Conservation (phyloP, 1,140 invertebrate genomes). For the Penaeus chinensis region DNA sequence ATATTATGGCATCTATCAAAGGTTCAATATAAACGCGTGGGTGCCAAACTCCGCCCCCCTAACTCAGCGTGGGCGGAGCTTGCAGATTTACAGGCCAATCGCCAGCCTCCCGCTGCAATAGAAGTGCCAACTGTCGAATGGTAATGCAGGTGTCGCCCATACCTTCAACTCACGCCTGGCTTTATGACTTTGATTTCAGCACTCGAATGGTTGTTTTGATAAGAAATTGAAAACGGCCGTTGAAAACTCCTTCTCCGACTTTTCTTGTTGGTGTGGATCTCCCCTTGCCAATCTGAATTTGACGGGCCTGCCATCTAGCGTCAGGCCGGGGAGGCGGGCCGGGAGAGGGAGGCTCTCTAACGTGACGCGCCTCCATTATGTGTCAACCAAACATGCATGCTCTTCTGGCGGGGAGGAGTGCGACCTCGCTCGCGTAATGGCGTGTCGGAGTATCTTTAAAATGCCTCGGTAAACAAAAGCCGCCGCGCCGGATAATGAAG, state of each 20-base stretch:
- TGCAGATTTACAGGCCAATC: conserved; percentile 29
- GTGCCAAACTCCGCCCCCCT: conserved; percentile 43
- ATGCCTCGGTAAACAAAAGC: no score
- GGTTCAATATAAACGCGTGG: conserved; percentile 56
- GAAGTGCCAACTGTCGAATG: conserved; percentile 50
- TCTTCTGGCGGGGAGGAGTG: no score
- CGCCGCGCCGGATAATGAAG: no score
- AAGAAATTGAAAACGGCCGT: conserved; percentile 51
- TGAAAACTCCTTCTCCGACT: conserved; percentile 33
- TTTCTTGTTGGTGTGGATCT: conserved; percentile 19
- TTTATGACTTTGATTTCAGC: conserved; percentile 57
- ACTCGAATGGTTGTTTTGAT: conserved; percentile 51
- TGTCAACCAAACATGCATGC: no score
- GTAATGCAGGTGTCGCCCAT: conserved; percentile 46
- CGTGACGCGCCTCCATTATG: no score
- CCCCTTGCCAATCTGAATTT: background rate
- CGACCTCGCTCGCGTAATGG: no score
- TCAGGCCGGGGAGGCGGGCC: background rate
- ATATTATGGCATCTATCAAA: conserved; percentile 54
- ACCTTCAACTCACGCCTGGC: conserved; percentile 36
- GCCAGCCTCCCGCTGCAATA: background rate
- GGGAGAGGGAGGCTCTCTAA: no score
- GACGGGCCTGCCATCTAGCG: conserved; percentile 51
- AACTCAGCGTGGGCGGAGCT: conserved; percentile 30
- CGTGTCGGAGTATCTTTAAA: no score